Percentiles rank a stretch among this genome's conserved stretches.
Evolutionary conservation across 2,888 invertebrate genomes (phyloP).

Genomic region (Empis stercorea): DNA sequence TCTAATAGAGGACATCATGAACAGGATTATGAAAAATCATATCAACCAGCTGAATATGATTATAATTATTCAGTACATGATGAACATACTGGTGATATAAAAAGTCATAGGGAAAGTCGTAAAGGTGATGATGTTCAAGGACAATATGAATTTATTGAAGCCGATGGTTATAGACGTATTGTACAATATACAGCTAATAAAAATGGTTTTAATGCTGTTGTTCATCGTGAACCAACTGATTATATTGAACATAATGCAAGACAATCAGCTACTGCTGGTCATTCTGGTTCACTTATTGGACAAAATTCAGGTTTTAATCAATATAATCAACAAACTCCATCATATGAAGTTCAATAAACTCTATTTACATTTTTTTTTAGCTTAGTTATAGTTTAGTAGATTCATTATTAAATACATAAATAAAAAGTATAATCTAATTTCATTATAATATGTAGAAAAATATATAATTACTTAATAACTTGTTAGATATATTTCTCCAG

Average conservation of each 20-base stretch:
- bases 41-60: conserved; percentile 38
- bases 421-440: too few species aligned
- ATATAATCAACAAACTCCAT: background rate
- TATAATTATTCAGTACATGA: conserved; percentile 39
- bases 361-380: too few species aligned
- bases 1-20: too few species aligned
- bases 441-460: too few species aligned
- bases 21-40: conserved; percentile 12
- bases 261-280: background rate
- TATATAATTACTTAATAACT: too few species aligned
- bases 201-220: conserved; percentile 11
- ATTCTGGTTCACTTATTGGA: background rate
- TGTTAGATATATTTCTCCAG: too few species aligned
- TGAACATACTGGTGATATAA: conserved; percentile 40
- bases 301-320: background rate
- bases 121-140: conserved; percentile 12
- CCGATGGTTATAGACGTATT: conserved; percentile 11
- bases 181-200: conserved; percentile 11
- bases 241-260: conserved; percentile 2
- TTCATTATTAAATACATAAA: too few species aligned
- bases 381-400: too few species aligned
- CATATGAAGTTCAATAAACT: background rate
- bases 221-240: conserved; percentile 8
- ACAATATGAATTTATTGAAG: conserved; percentile 8
- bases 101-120: conserved; percentile 9